A percentile compares a stretch with the other conserved stretches of the same genome.
These are phyloP conservation scores for Tethya wilhelma DNA, from an alignment of 37 sponge, comb jelly and placozoan species.

Conservation along the genomic window DNA sequence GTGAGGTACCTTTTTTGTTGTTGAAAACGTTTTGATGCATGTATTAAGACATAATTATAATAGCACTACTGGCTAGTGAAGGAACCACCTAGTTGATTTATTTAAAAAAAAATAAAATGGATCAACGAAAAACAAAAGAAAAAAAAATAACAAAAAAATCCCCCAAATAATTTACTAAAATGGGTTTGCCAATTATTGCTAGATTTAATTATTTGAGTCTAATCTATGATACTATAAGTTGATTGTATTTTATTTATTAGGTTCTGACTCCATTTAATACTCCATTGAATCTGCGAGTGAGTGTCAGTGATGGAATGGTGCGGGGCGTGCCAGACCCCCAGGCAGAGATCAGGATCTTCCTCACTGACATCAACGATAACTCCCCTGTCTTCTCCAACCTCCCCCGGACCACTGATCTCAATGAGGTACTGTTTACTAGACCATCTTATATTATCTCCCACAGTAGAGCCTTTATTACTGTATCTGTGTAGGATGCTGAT, in stretches of 20 bases:
- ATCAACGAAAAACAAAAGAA: too few relatives aligned
- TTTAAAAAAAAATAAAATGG: too few relatives aligned
- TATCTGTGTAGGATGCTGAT: slow-evolving; percentile 4
- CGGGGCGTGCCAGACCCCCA: slow-evolving; percentile 15
- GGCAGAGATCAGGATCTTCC: background rate
- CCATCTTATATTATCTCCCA: background rate
- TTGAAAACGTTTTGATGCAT: too few relatives aligned
- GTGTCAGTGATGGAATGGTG: slow-evolving; percentile 8
- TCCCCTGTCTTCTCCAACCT: slow-evolving; percentile 33
- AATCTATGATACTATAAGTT: background rate
- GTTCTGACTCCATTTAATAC: slow-evolving; percentile 4
- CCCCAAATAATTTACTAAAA: too few relatives aligned
- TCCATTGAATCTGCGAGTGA: background rate
- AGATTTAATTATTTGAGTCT: background rate
- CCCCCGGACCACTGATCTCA: background rate
- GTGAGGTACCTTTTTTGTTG: too few relatives aligned
- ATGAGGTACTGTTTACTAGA: background rate
- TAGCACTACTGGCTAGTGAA: too few relatives aligned
- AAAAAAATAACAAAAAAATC: too few relatives aligned
- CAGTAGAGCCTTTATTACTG: background rate
- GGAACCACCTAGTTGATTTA: too few relatives aligned
- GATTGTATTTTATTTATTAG: background rate
- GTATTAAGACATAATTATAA: too few relatives aligned
- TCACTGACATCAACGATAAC: slow-evolving; percentile 61
- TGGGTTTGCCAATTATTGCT: background rate